phyloP scores from a whole-genome alignment of 1,140 invertebrate genomes.

The Drosophila asahinai region DNA sequence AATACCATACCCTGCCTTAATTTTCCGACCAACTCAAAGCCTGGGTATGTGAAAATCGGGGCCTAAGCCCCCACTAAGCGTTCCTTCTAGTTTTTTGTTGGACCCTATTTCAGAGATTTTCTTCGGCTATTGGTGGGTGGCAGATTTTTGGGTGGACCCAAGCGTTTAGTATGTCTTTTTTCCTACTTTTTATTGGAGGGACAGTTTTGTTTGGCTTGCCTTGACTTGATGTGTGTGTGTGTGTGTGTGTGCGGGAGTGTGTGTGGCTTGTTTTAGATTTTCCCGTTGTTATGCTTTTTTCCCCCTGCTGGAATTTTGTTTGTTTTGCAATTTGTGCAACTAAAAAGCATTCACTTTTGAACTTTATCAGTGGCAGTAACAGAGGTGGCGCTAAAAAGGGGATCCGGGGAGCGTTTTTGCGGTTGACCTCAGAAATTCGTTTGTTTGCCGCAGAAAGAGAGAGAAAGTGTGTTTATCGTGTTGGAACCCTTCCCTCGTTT shows the following conservation, averaged over 20 bases:
- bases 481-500: slow-evolving; percentile 7
- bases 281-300: slow-evolving; percentile 18
- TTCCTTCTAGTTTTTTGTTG: slow-evolving; percentile 17
- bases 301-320: slow-evolving; percentile 56
- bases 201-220: slow-evolving; percentile 34
- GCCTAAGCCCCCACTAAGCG: too few species aligned
- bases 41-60: background rate
- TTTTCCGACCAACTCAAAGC: background rate
- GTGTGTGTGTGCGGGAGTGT: slow-evolving; percentile 2
- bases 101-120: slow-evolving; percentile 50
- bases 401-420: slow-evolving; percentile 31
- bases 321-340: slow-evolving; percentile 80
- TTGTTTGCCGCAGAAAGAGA: slow-evolving; percentile 13
- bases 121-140: slow-evolving; percentile 45
- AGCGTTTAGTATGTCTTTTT: slow-evolving; percentile 32
- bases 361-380: slow-evolving; percentile 61
- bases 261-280: slow-evolving; percentile 15
- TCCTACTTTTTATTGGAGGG: slow-evolving; percentile 1
- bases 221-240: slow-evolving; percentile 19
- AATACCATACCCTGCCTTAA: too few species aligned
- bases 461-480: slow-evolving; percentile 13
- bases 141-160: slow-evolving; percentile 1
- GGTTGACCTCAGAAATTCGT: slow-evolving; percentile 51
- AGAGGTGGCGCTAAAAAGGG: slow-evolving; percentile 29
- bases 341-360: slow-evolving; percentile 81